These are phyloP conservation scores for Bugula neritina DNA, from an alignment of 2,888 invertebrate genomes.

Conservation along the genomic window DNA sequence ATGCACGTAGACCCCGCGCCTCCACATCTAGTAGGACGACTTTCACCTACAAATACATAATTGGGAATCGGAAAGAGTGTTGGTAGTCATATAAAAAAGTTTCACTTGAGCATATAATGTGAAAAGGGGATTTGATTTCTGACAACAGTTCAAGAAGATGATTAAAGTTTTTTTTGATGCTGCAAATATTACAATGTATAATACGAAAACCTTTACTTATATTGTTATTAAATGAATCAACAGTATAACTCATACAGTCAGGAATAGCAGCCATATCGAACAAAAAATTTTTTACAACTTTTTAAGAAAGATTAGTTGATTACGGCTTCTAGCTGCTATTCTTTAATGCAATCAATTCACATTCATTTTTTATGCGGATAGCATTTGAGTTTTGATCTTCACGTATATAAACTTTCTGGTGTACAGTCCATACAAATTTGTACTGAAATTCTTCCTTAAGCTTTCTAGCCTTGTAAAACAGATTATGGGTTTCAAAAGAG, in stretches of 20 bases:
- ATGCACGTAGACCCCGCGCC: background rate
- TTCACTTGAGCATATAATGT: no score
- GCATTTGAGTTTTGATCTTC: background rate
- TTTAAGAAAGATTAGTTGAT: background rate
- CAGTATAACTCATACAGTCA: no score
- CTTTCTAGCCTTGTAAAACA: slow-evolving; percentile 4
- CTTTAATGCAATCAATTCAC: background rate
- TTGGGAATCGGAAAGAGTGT: slow-evolving; percentile 3
- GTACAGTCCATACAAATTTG: background rate
- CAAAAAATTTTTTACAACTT: no score
- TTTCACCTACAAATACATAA: slow-evolving; percentile 21
- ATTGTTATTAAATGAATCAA: no score
- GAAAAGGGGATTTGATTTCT: no score
- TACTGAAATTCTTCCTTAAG: background rate
- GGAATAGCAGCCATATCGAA: no score
- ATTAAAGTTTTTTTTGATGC: background rate
- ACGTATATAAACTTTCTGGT: background rate
- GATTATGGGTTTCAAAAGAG: background rate
- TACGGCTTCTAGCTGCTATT: background rate
- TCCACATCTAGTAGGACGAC: slow-evolving; percentile 1
- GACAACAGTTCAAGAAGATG: no score
- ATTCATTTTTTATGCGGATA: background rate
- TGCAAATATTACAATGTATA: background rate
- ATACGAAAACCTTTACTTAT: slow-evolving; percentile 7
- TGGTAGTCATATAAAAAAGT: no score